Conservation (phyloP, 2,888 invertebrate species). For the Campopleginae sp. region DNA sequence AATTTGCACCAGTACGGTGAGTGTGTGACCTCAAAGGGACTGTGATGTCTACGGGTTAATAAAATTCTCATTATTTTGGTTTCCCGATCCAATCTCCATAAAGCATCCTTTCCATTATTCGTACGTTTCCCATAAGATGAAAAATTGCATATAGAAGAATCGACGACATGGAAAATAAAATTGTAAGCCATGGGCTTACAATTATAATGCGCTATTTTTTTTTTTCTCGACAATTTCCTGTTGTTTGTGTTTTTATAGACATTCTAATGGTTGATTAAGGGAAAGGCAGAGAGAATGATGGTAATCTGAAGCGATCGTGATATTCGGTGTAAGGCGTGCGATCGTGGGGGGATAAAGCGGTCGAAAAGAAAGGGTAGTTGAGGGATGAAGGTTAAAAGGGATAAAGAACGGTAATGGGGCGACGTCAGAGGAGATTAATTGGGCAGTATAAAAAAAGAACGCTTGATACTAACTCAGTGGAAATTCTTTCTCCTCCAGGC, state of each 20-base stretch:
- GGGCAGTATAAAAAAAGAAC: neutral
- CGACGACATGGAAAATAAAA: neutral
- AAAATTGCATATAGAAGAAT: neutral
- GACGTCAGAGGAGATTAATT: constrained; percentile 13
- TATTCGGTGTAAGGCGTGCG: constrained; percentile 15
- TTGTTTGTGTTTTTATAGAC: neutral
- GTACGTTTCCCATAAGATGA: neutral
- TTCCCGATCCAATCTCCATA: too few species aligned
- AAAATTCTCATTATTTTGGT: too few species aligned
- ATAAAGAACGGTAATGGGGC: constrained; percentile 46
- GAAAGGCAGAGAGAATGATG: neutral
- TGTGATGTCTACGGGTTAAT: too few species aligned
- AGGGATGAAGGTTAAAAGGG: constrained; percentile 26
- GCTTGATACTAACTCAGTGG: neutral
- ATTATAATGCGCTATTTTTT: neutral
- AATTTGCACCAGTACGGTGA: too few species aligned
- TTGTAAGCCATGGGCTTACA: neutral
- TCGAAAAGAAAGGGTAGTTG: constrained; percentile 7
- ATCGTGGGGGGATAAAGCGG: constrained; percentile 18
- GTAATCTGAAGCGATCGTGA: neutral
- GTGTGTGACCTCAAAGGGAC: too few species aligned
- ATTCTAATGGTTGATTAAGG: neutral
- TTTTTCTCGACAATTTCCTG: neutral
- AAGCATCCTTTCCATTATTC: neutral
- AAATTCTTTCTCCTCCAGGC: constrained; percentile 36